Conservation (phyloP, 2,797 vertebrate species). For the Pyrrhura leucotis region DNA sequence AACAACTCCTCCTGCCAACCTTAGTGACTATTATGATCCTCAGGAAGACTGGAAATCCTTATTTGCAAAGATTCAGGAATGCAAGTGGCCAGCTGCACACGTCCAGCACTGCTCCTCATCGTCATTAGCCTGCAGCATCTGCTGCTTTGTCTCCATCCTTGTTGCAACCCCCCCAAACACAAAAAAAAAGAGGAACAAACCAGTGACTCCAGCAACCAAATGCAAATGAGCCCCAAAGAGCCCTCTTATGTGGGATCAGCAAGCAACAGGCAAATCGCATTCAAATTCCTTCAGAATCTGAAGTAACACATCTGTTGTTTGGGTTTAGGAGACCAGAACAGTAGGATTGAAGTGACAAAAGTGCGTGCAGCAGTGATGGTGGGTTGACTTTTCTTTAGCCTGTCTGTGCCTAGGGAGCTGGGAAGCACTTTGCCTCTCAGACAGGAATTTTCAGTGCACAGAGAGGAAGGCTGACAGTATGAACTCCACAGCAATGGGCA, state of each 20-base stretch:
- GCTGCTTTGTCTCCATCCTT: slow-evolving; percentile 28
- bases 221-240: not conserved
- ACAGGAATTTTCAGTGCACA: not conserved
- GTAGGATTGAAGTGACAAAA: not conserved
- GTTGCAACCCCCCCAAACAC: not conserved
- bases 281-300: not conserved
- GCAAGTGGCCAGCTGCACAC: not conserved
- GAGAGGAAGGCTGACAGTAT: not conserved
- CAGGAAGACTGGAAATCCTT: not conserved
- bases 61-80: not conserved
- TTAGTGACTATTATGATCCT: not conserved
- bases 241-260: not conserved
- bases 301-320: not conserved
- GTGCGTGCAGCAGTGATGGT: rapidly evolving
- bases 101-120: not conserved
- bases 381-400: not conserved
- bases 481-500: not conserved
- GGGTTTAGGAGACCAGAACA: slow-evolving; percentile 25
- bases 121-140: not conserved
- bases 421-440: not conserved
- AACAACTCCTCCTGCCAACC: not conserved
- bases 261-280: not conserved
- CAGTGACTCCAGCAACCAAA: slow-evolving; percentile 6
- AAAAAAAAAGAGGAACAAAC: not conserved
- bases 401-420: not conserved